A percentile compares a stretch with the other conserved stretches of the same genome.
phyloP scores from a whole-genome alignment of 2,113 vertebrate genomes.

The Todiramphus chloris region DNA sequence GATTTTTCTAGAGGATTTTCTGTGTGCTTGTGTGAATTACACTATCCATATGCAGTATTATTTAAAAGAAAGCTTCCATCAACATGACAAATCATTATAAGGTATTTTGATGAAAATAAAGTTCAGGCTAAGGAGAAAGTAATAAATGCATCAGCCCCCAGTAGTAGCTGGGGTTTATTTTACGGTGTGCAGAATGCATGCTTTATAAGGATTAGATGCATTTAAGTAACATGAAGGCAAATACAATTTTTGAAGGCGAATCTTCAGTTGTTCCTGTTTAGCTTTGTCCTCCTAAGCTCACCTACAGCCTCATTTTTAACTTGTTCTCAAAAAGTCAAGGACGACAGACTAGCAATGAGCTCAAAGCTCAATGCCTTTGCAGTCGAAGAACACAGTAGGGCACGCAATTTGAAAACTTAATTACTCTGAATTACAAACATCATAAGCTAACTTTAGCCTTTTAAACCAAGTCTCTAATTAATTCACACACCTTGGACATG shows the following conservation, averaged over 20 bases:
- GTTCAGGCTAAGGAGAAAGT: not conserved
- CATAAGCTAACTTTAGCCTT: not conserved
- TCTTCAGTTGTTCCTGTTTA: not conserved
- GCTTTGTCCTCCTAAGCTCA: not conserved
- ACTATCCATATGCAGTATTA: not conserved
- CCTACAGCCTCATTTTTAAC: not conserved
- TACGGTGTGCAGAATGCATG: not conserved
- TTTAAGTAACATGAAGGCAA: not conserved
- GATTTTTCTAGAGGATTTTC: not conserved
- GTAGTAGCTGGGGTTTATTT: not conserved
- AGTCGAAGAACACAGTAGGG: not conserved
- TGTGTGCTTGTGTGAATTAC: not conserved
- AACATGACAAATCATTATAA: not conserved
- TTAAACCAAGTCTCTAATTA: not conserved
- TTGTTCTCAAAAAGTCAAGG: not conserved
- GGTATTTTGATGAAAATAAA: not conserved
- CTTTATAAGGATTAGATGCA: not conserved
- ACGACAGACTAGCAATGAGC: not conserved
- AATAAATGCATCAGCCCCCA: not conserved
- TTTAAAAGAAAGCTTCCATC: not conserved
- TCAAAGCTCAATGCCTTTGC: not conserved
- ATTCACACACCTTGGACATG: not conserved
- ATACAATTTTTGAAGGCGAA: not conserved
- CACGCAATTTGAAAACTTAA: not conserved
- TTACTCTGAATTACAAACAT: not conserved